Conservation (phyloP, 2,888 invertebrate species). For the Conistra vaccinii region DNA sequence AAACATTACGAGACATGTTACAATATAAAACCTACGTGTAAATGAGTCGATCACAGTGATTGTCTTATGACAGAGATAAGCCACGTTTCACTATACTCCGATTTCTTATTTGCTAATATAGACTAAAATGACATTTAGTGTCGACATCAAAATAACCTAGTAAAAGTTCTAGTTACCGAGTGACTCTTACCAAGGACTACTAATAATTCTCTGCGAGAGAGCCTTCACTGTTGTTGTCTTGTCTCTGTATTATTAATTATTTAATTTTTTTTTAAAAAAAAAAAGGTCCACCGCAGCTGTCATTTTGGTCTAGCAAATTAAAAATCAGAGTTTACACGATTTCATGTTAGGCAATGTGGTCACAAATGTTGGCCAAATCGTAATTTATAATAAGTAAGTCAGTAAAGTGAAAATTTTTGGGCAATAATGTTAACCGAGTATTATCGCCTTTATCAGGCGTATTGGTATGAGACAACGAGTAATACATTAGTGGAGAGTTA, state of each 20-base stretch:
- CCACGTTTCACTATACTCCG: constrained; percentile 33
- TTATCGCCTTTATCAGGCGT: too few species aligned
- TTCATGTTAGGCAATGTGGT: constrained; percentile 22
- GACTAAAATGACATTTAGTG: too few species aligned
- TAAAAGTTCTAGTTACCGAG: too few species aligned
- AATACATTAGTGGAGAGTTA: constrained; percentile 8
- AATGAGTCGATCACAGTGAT: constrained; percentile 62
- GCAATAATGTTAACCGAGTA: background rate
- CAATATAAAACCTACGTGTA: constrained; percentile 58
- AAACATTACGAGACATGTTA: constrained; percentile 53
- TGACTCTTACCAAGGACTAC: too few species aligned
- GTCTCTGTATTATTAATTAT: too few species aligned
- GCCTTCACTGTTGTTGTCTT: too few species aligned
- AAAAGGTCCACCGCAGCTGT: too few species aligned
- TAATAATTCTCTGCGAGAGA: too few species aligned
- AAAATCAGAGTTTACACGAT: background rate
- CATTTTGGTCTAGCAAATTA: too few species aligned
- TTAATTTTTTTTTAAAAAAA: too few species aligned
- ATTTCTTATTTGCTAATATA: too few species aligned
- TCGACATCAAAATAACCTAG: too few species aligned
- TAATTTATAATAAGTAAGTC: background rate
- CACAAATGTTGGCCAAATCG: constrained; percentile 5
- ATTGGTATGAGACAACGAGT: background rate
- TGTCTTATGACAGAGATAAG: constrained; percentile 50
- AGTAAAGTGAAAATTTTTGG: background rate